Evolutionary conservation across 2,797 vertebrate species (phyloP).

Genomic region (Gambusia yucatana): DNA sequence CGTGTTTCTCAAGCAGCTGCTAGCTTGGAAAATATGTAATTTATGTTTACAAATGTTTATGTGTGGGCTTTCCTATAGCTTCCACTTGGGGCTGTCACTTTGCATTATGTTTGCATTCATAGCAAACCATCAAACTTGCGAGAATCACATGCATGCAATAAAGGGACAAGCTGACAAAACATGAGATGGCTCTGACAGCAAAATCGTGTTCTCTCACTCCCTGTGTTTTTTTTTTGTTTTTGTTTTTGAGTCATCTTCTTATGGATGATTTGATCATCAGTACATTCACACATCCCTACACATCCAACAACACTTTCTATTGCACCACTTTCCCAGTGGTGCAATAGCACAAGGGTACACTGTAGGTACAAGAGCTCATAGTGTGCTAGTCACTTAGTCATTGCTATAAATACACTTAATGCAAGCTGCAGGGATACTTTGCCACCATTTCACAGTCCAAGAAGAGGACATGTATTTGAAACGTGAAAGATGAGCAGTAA

Average conservation of each 20-base stretch:
- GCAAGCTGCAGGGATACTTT: conserved; percentile 23
- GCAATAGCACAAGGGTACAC: background rate
- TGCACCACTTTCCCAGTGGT: background rate
- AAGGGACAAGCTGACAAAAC: conserved; percentile 53
- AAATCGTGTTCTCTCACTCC: conserved; percentile 41
- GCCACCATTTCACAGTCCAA: conserved; percentile 24
- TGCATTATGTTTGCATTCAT: conserved; percentile 52
- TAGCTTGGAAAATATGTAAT: conserved; percentile 44
- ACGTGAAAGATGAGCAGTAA: conserved; percentile 11
- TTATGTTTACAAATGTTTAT: conserved; percentile 38
- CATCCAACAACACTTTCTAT: conserved; percentile 44
- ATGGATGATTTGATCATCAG: conserved; percentile 72
- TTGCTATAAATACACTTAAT: conserved; percentile 27
- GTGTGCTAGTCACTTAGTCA: conserved; percentile 29
- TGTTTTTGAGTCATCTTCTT: conserved; percentile 65
- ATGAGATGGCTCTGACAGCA: conserved; percentile 49
- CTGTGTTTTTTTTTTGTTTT: background rate
- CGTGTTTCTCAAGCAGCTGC: conserved; percentile 24
- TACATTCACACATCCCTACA: conserved; percentile 65
- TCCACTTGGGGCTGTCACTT: conserved; percentile 58
- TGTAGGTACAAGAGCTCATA: conserved; percentile 4
- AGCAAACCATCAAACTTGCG: conserved; percentile 37
- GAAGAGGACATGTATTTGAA: conserved; percentile 16
- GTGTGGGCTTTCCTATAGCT: conserved; percentile 41
- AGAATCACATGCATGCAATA: conserved; percentile 52